Conservation (phyloP, 2,113 vertebrate species). For the Perccottus glenii region DNA sequence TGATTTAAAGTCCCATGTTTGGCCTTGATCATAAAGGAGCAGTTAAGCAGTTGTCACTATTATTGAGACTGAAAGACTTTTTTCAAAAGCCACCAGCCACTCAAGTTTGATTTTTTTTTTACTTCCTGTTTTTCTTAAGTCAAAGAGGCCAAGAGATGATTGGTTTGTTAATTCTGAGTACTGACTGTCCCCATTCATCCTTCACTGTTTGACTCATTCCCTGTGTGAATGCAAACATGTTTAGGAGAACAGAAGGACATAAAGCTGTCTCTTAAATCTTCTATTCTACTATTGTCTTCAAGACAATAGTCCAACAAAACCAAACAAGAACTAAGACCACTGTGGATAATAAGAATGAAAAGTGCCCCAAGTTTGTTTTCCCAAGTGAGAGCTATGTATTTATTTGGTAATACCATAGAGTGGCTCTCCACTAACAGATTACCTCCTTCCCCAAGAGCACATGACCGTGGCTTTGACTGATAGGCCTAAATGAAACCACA, state of each 20-base stretch:
- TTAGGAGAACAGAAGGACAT: conserved; percentile 26
- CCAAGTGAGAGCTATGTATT: conserved; percentile 15
- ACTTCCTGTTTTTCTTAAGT: no score
- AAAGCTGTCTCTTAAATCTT: conserved; percentile 68
- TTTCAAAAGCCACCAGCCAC: no score
- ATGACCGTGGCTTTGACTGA: conserved; percentile 5
- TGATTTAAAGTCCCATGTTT: no score
- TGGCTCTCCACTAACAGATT: conserved; percentile 27
- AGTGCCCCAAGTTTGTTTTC: conserved; percentile 30
- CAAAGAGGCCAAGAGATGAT: no score
- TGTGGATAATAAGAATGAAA: conserved; percentile 20
- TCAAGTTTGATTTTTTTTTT: no score
- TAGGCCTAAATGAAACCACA: conserved; percentile 8
- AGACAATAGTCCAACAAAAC: conserved; percentile 52
- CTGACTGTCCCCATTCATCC: background rate
- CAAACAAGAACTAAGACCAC: background rate
- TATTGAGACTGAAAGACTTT: no score
- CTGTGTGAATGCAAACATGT: conserved; percentile 1
- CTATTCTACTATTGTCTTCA: background rate
- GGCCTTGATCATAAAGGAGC: no score
- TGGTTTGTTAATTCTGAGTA: no score
- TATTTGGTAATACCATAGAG: conserved; percentile 19
- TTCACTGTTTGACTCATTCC: background rate
- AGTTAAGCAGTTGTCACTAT: no score
- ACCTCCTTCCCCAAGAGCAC: conserved; percentile 48